Base-by-base conservation (phyloP, 2,113 vertebrate genomes). In the Geothlypis trichas region DNA sequence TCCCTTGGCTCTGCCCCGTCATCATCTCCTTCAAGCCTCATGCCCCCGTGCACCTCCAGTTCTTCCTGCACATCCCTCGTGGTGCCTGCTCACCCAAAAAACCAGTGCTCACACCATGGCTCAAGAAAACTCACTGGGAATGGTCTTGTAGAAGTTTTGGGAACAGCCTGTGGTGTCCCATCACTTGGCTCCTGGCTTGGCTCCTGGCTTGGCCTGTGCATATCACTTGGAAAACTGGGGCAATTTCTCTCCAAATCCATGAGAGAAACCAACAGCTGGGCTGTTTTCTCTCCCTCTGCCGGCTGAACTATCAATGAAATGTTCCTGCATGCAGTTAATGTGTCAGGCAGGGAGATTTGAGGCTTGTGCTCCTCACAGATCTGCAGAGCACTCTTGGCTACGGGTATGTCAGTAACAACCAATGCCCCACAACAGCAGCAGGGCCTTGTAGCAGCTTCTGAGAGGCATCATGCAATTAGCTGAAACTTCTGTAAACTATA, bases 401-500 rank as follows among this genome's bases (percentile, higher is more conserved):
- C 0, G 5, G 51, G 9, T 47, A 31, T 23, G n/a, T 35, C 87
- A 24, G 30, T 37, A 51, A 88, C 26, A 93, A 67, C 82, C 75
- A 42, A 12, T 0, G 3, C 37, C 47, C 59, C 58, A 73, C 52
- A 91, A 55, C 58, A 77, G 51, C 26, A 77, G 42, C 10, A 13
- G 62, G 54, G 66, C 76, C 59, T 87, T 87, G 80, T 61, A 83
- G 79, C 49, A 58, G 44, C 66, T 88, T 73, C 35, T 12, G 49
- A 87, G 84, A 87, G 37, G 51, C 59, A 55, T 39, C 13, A 3
- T 35, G 54, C 27, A 84, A 85, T 89, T 73, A 96, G 54, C 52
- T 76, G 51, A 47, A 87, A 47, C 85, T 78, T 85, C 75, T 90
- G 84, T 79, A 85, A 95, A 67, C 75, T 65, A 89, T 83, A 87